Evolutionary conservation across 2,113 vertebrate genomes (phyloP).

Genomic region (Cololabis saira): DNA sequence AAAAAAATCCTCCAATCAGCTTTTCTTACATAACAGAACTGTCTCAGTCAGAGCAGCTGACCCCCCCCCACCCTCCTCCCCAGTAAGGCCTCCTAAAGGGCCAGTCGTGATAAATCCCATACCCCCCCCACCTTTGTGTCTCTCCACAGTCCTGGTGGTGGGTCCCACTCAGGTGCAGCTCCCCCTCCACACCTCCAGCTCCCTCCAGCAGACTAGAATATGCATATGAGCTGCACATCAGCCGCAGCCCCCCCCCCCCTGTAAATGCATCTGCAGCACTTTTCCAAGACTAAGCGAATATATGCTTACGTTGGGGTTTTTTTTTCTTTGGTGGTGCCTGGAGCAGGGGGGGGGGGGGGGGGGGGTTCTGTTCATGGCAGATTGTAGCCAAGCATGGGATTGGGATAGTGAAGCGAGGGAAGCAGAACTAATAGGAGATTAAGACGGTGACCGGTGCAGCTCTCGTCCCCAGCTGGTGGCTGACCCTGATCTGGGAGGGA

Average conservation of each 20-base stretch:
- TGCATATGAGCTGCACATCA: conserved; percentile 80
- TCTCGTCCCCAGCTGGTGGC: conserved; percentile 56
- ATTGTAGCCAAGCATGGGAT: conserved; percentile 67
- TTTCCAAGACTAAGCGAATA: conserved; percentile 76
- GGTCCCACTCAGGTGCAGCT: conserved; percentile 48
- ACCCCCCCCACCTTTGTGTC: conserved; percentile 16
- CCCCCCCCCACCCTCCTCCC: conserved; percentile 11
- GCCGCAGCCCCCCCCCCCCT: conserved; percentile 77
- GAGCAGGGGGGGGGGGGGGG: conserved; percentile 41
- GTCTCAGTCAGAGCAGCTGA: conserved; percentile 43
- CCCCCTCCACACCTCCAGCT: conserved; percentile 56
- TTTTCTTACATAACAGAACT: conserved; percentile 65
- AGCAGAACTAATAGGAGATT: conserved; percentile 73
- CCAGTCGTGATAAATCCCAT: conserved; percentile 67
- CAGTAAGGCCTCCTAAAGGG: conserved; percentile 43
- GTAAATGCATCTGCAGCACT: conserved; percentile 84
- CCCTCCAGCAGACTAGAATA: conserved; percentile 72
- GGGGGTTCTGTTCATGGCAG: conserved; percentile 57
- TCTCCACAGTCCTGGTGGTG: conserved; percentile 35
- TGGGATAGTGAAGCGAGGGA: conserved; percentile 50
- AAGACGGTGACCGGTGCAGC: conserved; percentile 58
- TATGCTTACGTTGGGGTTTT: conserved; percentile 76
- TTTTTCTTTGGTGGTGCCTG: conserved; percentile 62
- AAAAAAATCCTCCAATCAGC: conserved; percentile 30
- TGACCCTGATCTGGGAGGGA: conserved; percentile 58